Evolutionary conservation across 2,888 invertebrate genomes (phyloP), one percentile per base, ranked within the genome.

Genomic region (Philereme transversata): DNA sequence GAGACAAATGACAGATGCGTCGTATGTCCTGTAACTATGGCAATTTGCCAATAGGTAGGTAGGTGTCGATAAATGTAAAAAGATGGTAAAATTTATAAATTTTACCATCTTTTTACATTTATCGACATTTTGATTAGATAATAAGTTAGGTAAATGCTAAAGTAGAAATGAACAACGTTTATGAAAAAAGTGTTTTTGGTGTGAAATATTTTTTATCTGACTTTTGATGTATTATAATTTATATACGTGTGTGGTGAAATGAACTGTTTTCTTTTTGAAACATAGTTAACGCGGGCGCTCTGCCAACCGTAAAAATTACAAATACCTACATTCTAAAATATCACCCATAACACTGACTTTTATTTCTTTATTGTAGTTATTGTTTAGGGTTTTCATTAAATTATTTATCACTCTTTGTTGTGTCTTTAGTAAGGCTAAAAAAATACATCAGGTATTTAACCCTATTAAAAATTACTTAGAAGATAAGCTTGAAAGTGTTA

Each of bases 251-350:
- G 58, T 62, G 63, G 70, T 61, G 70, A 80, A 83, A 78, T 74
- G 73, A 77, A 71, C 68, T 77, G 73, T 72, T 77, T 78, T 75
- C 71, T 65, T 82, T 78, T 70, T 70, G 73, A 76, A 82, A 77
- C 73, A 77, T 77, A 75, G 76, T 77, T 65, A 71, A 70, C 68
- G 62, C 72, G 84, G 87, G 87, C 87, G 74, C 22, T 56, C 40
- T 79, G 86, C 87, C 88, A 88, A 75, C 58, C 68, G 67, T 59
- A 70, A 79, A 79, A 76, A 77, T 77, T 78, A 78, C 76, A 76
- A 79, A 81, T 44, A 78, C 22, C 22, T 22, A 22, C 76, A 75
- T 76, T 76, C 71, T 79, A 74, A 82, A 76, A 77, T 76, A 73
- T 74, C 57, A 69, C 69, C 59, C 67, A 70, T 71, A 67, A 66